A percentile compares a stretch with the other conserved stretches of the same genome.
phyloP scores from a whole-genome alignment of 2,113 vertebrate species.

The Xenus cinereus region DNA sequence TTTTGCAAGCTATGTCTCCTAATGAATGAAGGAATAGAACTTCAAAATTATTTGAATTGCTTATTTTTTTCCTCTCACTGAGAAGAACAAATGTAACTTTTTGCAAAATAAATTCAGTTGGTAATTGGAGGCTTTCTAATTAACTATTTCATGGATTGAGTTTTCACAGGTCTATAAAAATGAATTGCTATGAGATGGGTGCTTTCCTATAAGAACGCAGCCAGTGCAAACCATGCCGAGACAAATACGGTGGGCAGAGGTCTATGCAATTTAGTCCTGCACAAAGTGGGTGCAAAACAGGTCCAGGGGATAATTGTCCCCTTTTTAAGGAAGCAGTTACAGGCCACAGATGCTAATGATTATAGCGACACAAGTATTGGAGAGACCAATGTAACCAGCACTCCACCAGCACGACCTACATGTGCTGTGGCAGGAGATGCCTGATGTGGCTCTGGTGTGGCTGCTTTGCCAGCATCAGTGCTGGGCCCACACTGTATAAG shows the following conservation, averaged over 20 bases:
- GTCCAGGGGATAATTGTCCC: neutral
- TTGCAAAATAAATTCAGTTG: slow-evolving; percentile 4
- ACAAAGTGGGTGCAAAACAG: neutral
- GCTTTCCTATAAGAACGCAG: neutral
- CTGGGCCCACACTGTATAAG: neutral
- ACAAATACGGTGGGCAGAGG: neutral
- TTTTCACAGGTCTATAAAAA: neutral
- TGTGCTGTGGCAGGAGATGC: neutral
- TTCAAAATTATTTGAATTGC: slow-evolving; percentile 64
- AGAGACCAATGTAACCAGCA: neutral
- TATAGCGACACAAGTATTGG: neutral
- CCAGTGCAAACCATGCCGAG: neutral
- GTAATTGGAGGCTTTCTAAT: slow-evolving; percentile 26
- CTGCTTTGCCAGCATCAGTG: neutral
- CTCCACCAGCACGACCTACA: neutral
- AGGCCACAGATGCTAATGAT: neutral
- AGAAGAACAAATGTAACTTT: slow-evolving; percentile 44
- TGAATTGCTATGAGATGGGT: neutral
- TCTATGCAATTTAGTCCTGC: neutral
- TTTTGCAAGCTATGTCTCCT: slow-evolving; percentile 73
- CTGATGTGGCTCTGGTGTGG: neutral
- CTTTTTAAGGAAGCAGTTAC: neutral
- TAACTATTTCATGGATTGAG: slow-evolving; percentile 2
- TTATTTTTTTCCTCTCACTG: slow-evolving; percentile 15
- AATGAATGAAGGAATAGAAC: slow-evolving; percentile 65